Evolutionary conservation across 2,113 vertebrate species (phyloP), one percentile per base, ranked within the genome.

Genomic region (Aphelocoma coerulescens): DNA sequence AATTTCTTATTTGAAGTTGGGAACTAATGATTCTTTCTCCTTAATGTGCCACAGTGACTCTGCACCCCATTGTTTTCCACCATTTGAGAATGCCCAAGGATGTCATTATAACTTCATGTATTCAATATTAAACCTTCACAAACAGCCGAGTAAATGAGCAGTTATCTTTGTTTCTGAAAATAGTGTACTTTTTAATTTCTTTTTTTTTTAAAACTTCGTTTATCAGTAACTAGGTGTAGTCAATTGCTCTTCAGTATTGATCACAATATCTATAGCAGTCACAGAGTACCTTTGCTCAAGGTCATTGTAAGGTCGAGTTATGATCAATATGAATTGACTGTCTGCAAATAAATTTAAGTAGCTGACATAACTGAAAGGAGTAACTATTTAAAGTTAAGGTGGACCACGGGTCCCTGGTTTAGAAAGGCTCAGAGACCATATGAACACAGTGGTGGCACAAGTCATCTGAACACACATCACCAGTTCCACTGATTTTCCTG

Each of bases 241-340:
- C 98, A 91, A 96, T 98, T 98, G 97, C 97, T 98, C 98, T 98
- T 97, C 90, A 72, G 97, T 98, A 99, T 98, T 98, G 98, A 99
- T 98, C 98, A 98, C 98, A 98, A 98, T 98, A 98, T 98, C 98
- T 98, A 98, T 98, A 98, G 96, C 98, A 97, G 94, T 97, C 98
- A 95, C 93, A 96, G 96, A 96, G 95, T 97, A 98, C 98, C 98
- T 98, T 98, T 98, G 97, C 97, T 98, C 98, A 98, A 98, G 98
- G 98, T 99, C 98, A 98, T 93, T 95, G 92, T 94, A 96, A 98
- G 98, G 98, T 99, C 97, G 96, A 97, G 97, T 98, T 97, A 97
- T 98, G 98, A 98, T 99, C 98, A 98, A 98, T 99, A 98, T 98
- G 98, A 98, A 99, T 98, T 98, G 98, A 98, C 98, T 97, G 96